Evolutionary conservation across 2,888 invertebrate species (phyloP), one percentile per base, ranked within the genome.

Genomic region (Plusia festucae): DNA sequence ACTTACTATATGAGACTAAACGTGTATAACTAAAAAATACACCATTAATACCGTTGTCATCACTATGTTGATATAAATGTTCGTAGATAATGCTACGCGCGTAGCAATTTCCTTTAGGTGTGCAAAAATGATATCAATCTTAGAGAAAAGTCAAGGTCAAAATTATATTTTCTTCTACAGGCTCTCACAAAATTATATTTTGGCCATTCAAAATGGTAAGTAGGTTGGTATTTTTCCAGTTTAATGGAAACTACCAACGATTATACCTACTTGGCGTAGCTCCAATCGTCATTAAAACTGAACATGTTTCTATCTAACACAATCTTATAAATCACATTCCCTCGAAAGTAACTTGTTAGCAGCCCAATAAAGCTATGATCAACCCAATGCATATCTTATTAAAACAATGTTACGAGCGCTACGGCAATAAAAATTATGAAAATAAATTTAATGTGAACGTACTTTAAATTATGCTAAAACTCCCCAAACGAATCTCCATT

Each of bases 381-480:
- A 34, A n/a, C 62, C 65, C 64, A 80, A 78, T 49, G 68, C 60
- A 65, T 69, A 55, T 49, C 56, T 79, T 69, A 68, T 79, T 81
- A 80, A 68, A 85, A 82, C 68, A 81, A 80, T 67, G 81, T 88
- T 85, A 88, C 81, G 84, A 88, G 70, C 79, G 73, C 81, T 54
- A 77, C 64, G 76, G 79, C 68, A 80, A 86, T 91, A 89, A 91
- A 90, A 85, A 79, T 82, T 75, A 89, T 89, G 84, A 90, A 88
- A 89, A 88, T 84, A 84, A 85, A 84, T 73, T 79, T 80, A 82
- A 80, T 84, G 82, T 82, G 87, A 85, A 87, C 80, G 84, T 78
- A 82, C 83, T 82, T 82, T 85, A 88, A 89, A 88, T 87, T 89
- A 90, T 88, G 84, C 87, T 85, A 85, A 86, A 89, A 85, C 82